Evolutionary conservation across 2,113 vertebrate genomes (phyloP).

Genomic region (Dromiciops gliroides): DNA sequence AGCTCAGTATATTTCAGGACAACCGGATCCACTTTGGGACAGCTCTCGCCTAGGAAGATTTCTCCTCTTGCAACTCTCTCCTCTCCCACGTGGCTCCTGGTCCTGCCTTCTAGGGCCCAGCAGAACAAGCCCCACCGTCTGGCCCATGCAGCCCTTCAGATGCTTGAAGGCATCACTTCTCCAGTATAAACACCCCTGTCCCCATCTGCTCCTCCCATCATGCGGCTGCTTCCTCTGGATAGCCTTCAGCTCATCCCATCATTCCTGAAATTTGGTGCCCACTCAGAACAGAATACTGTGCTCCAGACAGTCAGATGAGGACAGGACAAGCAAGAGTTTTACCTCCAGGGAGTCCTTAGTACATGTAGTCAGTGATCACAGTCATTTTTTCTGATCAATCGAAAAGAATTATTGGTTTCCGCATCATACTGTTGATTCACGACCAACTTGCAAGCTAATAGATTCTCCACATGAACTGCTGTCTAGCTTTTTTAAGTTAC

Average conservation of each 20-base stretch:
- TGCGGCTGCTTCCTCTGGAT: not conserved
- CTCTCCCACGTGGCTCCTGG: not conserved
- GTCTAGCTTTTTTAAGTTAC: not conserved
- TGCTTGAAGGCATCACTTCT: not conserved
- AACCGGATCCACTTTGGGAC: too few species aligned
- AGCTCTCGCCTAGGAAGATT: too few species aligned
- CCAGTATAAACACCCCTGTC: not conserved
- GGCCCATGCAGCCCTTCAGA: not conserved
- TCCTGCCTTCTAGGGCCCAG: not conserved
- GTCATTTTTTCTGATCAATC: not conserved
- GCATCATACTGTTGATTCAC: not conserved
- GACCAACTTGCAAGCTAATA: not conserved
- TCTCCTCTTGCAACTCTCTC: too few species aligned
- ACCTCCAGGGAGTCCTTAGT: not conserved
- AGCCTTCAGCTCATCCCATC: not conserved
- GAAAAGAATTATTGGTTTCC: not conserved
- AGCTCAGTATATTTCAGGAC: not conserved
- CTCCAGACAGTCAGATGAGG: not conserved
- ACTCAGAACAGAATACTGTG: not conserved
- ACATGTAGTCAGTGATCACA: not conserved
- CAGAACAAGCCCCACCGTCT: not conserved
- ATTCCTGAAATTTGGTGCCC: not conserved
- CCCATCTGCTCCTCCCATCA: not conserved
- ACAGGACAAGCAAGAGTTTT: not conserved
- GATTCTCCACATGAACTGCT: not conserved